phyloP scores from a whole-genome alignment of 2,888 invertebrate genomes.

The Empis livida region DNA sequence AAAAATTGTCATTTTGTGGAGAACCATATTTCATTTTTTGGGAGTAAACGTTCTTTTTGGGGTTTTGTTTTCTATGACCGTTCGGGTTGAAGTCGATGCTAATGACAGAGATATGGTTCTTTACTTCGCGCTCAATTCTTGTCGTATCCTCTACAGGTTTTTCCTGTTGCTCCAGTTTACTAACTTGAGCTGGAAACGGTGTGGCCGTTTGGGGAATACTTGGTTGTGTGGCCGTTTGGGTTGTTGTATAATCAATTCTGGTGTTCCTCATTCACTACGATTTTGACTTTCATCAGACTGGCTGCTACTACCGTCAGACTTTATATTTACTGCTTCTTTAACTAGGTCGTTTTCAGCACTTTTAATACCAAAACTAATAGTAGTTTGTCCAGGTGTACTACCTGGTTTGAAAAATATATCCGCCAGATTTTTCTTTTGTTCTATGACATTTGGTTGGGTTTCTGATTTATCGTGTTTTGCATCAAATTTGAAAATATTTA shows the following conservation, averaged over 20 bases:
- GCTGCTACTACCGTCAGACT: constrained; percentile 9
- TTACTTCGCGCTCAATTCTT: neutral
- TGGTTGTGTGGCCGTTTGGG: constrained; percentile 4
- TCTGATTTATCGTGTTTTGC: constrained; percentile 10
- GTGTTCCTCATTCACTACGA: constrained; percentile 19
- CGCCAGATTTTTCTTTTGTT: neutral
- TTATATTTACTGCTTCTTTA: constrained; percentile 31
- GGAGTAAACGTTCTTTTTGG: constrained; percentile 25
- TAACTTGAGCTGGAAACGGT: constrained; percentile 4
- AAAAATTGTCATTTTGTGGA: no score
- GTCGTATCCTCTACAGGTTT: neutral
- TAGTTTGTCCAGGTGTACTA: neutral
- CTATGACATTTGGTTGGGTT: neutral
- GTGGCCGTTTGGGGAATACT: neutral
- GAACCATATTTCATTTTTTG: no score
- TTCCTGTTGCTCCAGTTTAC: no score
- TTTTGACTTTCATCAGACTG: constrained; percentile 1
- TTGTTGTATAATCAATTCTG: constrained; percentile 15
- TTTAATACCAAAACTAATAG: neutral
- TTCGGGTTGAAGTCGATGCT: constrained; percentile 10
- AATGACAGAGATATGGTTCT: neutral
- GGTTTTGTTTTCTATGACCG: constrained; percentile 24
- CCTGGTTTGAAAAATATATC: neutral
- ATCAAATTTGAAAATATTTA: constrained; percentile 30
- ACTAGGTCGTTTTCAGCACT: constrained; percentile 20